These are phyloP conservation scores for Sialia sialis DNA, from an alignment of 2,113 vertebrate genomes.

Conservation along the genomic window DNA sequence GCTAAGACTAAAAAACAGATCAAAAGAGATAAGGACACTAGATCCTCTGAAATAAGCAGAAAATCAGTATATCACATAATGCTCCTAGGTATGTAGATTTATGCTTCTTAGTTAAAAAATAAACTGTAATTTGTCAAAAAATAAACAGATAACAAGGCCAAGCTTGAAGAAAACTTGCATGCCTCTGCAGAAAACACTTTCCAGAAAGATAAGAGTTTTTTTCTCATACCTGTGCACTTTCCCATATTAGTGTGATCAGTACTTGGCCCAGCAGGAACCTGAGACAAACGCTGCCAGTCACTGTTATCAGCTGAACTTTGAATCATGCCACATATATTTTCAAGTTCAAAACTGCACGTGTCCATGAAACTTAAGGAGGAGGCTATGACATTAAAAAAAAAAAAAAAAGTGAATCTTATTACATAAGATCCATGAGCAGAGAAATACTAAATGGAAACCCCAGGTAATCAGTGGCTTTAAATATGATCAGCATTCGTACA, in stretches of 20 bases:
- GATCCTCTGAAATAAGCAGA: neutral
- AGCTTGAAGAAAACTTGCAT: neutral
- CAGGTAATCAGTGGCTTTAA: neutral
- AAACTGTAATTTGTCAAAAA: neutral
- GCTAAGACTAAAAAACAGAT: neutral
- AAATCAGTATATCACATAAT: neutral
- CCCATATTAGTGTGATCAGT: constrained; percentile 85
- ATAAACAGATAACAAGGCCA: neutral
- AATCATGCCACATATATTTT: constrained; percentile 91
- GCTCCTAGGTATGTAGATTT: neutral
- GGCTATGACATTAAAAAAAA: constrained; percentile 57
- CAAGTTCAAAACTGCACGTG: constrained; percentile 87
- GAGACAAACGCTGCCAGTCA: constrained; percentile 75
- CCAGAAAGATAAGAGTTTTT: neutral
- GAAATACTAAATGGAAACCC: neutral
- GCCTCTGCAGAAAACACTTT: neutral
- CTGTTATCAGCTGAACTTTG: constrained; percentile 76
- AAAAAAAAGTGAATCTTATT: neutral
- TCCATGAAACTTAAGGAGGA: constrained; percentile 87
- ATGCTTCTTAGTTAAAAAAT: constrained; percentile 36
- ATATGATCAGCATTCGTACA: neutral
- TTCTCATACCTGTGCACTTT: constrained; percentile 80
- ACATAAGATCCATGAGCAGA: neutral
- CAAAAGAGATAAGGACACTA: neutral
- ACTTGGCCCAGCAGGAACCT: constrained; percentile 69